Percentiles rank a stretch among this genome's conserved stretches.
These are phyloP conservation scores for Ondatra zibethicus DNA, from an alignment of 2,113 vertebrate genomes.

Conservation along the genomic window DNA sequence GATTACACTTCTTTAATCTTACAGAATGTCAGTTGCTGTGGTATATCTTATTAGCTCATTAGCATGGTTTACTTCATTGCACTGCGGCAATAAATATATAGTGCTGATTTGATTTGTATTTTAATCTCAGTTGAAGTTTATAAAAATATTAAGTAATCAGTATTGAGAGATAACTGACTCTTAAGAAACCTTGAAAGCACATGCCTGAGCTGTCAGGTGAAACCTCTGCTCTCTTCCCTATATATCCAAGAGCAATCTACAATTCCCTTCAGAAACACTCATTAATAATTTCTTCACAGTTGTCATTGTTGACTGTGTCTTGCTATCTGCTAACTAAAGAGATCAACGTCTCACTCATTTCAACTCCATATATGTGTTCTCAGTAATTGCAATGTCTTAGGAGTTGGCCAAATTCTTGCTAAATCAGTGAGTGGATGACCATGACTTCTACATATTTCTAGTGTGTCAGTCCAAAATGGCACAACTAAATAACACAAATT, in stretches of 20 bases:
- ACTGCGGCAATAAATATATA: not conserved
- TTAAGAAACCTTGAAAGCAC: not conserved
- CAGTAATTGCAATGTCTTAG: not conserved
- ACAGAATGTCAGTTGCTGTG: constrained; percentile 1
- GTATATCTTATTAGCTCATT: constrained; percentile 32
- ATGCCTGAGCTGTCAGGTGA: not conserved
- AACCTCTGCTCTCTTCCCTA: not conserved
- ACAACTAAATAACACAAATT: not conserved
- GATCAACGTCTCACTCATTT: not conserved
- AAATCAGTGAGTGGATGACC: not conserved
- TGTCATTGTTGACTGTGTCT: not conserved
- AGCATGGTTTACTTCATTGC: constrained; percentile 43
- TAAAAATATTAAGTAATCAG: constrained; percentile 40
- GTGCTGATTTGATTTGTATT: constrained; percentile 8
- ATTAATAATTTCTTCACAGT: not conserved
- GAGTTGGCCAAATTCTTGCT: not conserved
- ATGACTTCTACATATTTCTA: not conserved
- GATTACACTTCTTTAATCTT: constrained; percentile 24
- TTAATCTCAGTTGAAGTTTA: constrained; percentile 4
- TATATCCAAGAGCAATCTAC: not conserved
- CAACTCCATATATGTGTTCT: not conserved
- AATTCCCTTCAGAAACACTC: constrained; percentile 5
- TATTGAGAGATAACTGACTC: not conserved
- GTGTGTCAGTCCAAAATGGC: not conserved
- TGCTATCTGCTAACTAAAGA: not conserved